phyloP scores from a whole-genome alignment of 2,113 vertebrate genomes.

The Colinus virginianus region DNA sequence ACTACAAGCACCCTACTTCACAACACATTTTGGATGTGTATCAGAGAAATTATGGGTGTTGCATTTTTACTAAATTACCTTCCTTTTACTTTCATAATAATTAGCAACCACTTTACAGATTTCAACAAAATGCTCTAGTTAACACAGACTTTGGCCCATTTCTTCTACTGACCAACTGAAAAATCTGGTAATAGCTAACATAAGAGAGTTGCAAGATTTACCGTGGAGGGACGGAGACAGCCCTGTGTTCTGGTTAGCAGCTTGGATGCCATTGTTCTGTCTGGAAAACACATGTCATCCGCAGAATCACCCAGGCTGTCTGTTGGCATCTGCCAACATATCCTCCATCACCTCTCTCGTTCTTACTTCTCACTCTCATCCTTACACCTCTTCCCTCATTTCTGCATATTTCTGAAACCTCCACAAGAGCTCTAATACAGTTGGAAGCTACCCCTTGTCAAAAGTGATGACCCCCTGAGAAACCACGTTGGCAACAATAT shows the following conservation, averaged over 20 bases:
- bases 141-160: not conserved
- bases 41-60: fast-evolving
- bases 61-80: not conserved
- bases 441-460: not conserved
- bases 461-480: not conserved
- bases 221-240: not conserved
- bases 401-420: not conserved
- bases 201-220: conserved; percentile 56
- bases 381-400: not conserved
- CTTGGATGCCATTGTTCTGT: conserved; percentile 72
- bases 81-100: not conserved
- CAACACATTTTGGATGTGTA: not conserved
- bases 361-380: not conserved
- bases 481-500: not conserved
- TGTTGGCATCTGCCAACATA: conserved; percentile 60
- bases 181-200: not conserved
- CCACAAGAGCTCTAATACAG: not conserved
- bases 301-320: conserved; percentile 70
- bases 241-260: conserved; percentile 60
- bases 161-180: not conserved
- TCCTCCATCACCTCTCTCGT: conserved; percentile 17
- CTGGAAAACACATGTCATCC: conserved; percentile 71
- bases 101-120: not conserved
- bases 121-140: not conserved
- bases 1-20: not conserved